phyloP scores from a whole-genome alignment of 2,113 vertebrate species.

The Craseonycteris thonglongyai region DNA sequence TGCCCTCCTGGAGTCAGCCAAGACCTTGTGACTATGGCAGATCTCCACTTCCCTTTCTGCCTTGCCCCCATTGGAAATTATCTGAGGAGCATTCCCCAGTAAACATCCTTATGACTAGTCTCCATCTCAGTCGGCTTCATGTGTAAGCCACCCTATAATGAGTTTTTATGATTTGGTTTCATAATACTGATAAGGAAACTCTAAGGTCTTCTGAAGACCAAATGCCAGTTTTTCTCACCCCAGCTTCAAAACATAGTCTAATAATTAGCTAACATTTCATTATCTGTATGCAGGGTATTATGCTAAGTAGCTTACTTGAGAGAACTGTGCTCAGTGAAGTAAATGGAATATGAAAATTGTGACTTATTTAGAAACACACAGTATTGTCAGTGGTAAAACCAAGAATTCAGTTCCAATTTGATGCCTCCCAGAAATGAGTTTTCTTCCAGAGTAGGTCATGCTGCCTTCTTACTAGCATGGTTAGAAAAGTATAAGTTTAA shows the following conservation, averaged over 20 bases:
- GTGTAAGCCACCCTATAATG: background rate
- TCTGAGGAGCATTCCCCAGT: background rate
- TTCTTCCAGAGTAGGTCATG: background rate
- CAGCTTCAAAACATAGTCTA: background rate
- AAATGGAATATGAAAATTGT: conserved; percentile 30
- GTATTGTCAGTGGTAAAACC: background rate
- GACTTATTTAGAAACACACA: background rate
- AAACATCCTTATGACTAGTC: background rate
- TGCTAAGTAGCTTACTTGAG: background rate
- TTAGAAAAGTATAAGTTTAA: conserved; percentile 23
- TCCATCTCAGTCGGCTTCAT: background rate
- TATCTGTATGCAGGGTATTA: background rate
- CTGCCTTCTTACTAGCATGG: background rate
- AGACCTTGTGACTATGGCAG: background rate
- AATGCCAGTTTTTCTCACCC: background rate
- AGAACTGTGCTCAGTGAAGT: background rate
- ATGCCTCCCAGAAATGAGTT: background rate
- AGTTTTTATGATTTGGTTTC: background rate
- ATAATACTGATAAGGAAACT: background rate
- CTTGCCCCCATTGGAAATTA: background rate
- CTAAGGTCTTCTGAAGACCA: background rate
- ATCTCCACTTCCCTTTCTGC: background rate
- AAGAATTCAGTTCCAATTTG: background rate
- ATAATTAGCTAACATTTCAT: background rate
- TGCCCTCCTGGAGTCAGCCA: background rate